phyloP scores from a whole-genome alignment of 2,797 vertebrate species.

The Acrocephalus scirpaceus region DNA sequence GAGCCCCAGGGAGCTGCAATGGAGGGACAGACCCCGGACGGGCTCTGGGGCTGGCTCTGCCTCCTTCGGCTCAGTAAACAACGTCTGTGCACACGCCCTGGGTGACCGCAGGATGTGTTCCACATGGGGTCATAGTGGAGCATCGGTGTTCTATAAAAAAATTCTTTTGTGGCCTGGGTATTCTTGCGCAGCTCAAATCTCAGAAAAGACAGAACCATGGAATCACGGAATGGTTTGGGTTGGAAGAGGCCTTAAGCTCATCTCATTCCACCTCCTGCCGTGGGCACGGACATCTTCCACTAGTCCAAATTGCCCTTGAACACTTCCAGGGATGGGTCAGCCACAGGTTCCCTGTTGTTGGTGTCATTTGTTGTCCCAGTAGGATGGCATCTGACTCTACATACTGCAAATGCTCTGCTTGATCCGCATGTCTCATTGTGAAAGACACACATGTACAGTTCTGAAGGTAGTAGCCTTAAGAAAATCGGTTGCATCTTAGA shows the following conservation, averaged over 20 bases:
- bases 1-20: background rate
- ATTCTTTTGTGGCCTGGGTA: rapidly evolving
- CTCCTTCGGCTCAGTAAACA: background rate
- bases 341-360: background rate
- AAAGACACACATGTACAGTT: background rate
- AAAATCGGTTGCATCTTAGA: background rate
- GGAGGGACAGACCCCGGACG: background rate
- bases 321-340: background rate
- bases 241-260: no score
- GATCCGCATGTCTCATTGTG: rapidly evolving
- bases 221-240: no score
- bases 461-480: background rate
- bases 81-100: rapidly evolving
- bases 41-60: background rate
- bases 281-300: background rate
- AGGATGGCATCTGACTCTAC: background rate
- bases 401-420: background rate
- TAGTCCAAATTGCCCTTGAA: background rate
- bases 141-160: background rate
- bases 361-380: background rate
- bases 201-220: background rate
- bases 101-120: background rate
- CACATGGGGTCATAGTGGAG: rapidly evolving
- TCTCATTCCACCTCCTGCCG: rapidly evolving
- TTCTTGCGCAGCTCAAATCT: background rate